These are phyloP conservation scores for Hipparchia semele DNA, from an alignment of 2,888 invertebrate species.

Conservation along the genomic window DNA sequence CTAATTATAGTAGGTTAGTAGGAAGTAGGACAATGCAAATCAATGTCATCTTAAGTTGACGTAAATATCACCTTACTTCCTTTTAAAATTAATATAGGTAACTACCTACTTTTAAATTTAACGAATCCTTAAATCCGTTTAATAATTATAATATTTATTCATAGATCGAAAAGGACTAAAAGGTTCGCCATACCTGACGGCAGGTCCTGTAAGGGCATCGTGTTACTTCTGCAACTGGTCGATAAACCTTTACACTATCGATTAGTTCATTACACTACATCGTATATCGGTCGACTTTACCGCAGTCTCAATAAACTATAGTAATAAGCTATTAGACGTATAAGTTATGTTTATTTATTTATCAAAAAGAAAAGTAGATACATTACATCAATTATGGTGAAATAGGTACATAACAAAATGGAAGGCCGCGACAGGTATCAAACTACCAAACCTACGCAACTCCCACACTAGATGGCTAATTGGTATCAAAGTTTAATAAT, in stretches of 20 bases:
- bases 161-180: background rate
- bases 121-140: too few species aligned
- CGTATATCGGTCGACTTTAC: background rate
- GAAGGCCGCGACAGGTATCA: background rate
- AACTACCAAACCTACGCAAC: background rate
- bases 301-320: background rate
- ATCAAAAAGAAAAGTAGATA: too few species aligned
- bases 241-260: conserved; percentile 31
- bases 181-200: conserved; percentile 5
- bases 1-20: too few species aligned
- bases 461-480: background rate
- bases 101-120: too few species aligned
- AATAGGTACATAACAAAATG: background rate
- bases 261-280: conserved; percentile 29
- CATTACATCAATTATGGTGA: background rate
- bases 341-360: background rate
- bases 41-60: too few species aligned
- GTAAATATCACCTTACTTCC: too few species aligned
- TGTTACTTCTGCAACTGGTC: conserved; percentile 29
- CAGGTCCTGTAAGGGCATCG: conserved; percentile 24
- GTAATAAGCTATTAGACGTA: background rate
- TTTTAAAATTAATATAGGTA: too few species aligned
- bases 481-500: conserved; percentile 1
- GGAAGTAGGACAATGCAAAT: too few species aligned
- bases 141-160: too few species aligned